Evolutionary conservation across 2,888 invertebrate species (phyloP), one percentile per base, ranked within the genome.

Genomic region (Cryptocephalus moraei): DNA sequence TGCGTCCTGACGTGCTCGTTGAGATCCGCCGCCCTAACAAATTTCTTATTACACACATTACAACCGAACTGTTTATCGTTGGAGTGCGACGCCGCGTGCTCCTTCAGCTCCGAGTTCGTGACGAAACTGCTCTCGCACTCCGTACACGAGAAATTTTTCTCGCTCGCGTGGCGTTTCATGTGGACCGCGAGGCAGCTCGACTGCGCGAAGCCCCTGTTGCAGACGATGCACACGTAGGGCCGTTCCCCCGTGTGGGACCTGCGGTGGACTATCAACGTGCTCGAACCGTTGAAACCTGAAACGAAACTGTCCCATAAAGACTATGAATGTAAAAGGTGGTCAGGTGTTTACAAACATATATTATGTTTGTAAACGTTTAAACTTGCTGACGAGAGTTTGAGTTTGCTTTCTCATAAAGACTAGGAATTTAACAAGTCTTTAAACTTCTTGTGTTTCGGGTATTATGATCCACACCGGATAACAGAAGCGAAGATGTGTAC

Each of bases 181-280:
- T 73, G 73, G 1, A 67, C 64, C 1, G 65, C 64, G 31, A 73
- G 55, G 54, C 71, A 71, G 50, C 70, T 69, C 0, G 71, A 70
- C 50, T 72, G 71, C 1, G 70, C 61, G 47, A 70, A 71, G 33
- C 67, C 64, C 54, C 67, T 66, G 39, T 59, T 63, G 51, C 71
- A 71, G 8, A 68, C 57, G n/a, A 52, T 54, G 48, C 71, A 71
- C 8, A 66, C 56, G 47, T 70, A 71, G 1, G 70, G 70, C 12
- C 66, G 58, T 58, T 71, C 71, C 1, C 70, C 71, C 1, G 69
- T 70, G 51, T 71, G 70, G 1, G 67, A 66, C 44, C 70, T 51
- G 36, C 66, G 59, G 50, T 71, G 70, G 10, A 69, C 66, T 46
- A 67, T 67, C 43, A 71, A 55, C 4, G 69, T 67, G 54, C 70